Base-by-base conservation (phyloP, 2,888 invertebrate species). In the Eupithecia subumbrata region DNA sequence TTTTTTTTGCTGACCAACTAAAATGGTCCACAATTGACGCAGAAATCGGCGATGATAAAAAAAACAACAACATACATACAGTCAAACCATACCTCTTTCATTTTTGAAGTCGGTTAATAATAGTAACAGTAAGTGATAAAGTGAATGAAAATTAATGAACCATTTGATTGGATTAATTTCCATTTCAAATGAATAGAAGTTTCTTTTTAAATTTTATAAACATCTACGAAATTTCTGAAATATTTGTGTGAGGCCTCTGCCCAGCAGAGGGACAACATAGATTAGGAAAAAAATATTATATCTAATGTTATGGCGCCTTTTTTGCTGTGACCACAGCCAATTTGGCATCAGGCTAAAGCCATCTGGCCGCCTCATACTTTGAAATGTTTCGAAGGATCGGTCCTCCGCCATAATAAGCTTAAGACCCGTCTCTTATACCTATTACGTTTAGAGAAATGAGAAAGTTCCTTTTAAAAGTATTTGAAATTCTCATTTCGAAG, bases 381-480 rank as follows among this genome's bases (percentile, higher is more conserved):
- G 87, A 87, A 88, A 90, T 91, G 89, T 90, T 91, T 89, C 83
- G 87, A 88, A 85, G 85, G 84, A 87, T 88, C 82, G 84, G 84
- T 85, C 86, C 86, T 84, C 85, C 86, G 86, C 89, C 85, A 86
- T 91, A 91, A 91, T 91, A 91, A 91, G 91, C 89, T 90, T 88
- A 85, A 84, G 84, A 81, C 83, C 77, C 79, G 79, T 79, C 83
- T 87, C 85, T 88, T 87, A 86, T 87, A 86, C 87, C 86, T 87
- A 88, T 90, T 88, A 85, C 86, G 81, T 88, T 90, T 86, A 84
- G 82, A 86, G 81, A 82, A 87, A 89, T 86, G 85, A 83, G 73
- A 79, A 80, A 81, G 76, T 87, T 85, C 84, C 80, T 81, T 78
- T 81, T 79, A 74, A 76, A 82, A 69, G 71, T 74, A 84, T 87